These are phyloP conservation scores for Halichondria panicea DNA, from an alignment of 37 sponge, comb jelly and placozoan genomes.

Conservation along the genomic window DNA sequence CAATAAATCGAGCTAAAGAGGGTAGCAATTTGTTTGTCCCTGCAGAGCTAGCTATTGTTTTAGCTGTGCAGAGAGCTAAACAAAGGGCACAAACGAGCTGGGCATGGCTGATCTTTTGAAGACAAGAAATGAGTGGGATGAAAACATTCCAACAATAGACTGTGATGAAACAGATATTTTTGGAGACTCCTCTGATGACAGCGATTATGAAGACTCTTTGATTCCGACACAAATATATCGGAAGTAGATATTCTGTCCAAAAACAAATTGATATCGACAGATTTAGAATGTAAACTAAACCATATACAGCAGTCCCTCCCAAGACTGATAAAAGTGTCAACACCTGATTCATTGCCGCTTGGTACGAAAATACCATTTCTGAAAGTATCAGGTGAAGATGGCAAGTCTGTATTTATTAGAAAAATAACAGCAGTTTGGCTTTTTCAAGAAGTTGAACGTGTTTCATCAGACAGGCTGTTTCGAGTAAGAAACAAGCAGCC, in stretches of 20 bases:
- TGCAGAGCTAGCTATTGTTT: background rate
- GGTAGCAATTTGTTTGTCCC: background rate
- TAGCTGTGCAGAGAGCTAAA: slow-evolving; percentile 21
- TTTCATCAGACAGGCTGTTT: slow-evolving; percentile 49
- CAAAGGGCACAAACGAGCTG: slow-evolving; percentile 15
- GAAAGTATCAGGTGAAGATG: slow-evolving; percentile 5
- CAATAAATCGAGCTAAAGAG: slow-evolving; percentile 14
- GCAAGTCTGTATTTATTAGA: slow-evolving; percentile 16
- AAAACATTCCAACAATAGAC: background rate
- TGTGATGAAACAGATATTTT: too few species aligned
- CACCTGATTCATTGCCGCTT: too few species aligned
- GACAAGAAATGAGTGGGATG: slow-evolving; percentile 17
- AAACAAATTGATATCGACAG: too few species aligned
- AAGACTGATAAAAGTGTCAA: too few species aligned
- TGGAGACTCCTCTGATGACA: background rate
- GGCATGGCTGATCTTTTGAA: slow-evolving; percentile 41
- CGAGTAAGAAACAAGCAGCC: slow-evolving; percentile 52
- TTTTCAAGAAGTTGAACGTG: slow-evolving; percentile 49
- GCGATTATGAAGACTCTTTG: slow-evolving; percentile 1
- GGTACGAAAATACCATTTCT: slow-evolving; percentile 46
- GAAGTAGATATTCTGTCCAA: background rate
- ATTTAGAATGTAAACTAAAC: too few species aligned
- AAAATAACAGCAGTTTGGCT: slow-evolving; percentile 70
- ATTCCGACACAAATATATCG: too few species aligned
- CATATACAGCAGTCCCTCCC: too few species aligned